Base-by-base conservation (phyloP, 2,888 invertebrate species). In the Parnassius glacialis region DNA sequence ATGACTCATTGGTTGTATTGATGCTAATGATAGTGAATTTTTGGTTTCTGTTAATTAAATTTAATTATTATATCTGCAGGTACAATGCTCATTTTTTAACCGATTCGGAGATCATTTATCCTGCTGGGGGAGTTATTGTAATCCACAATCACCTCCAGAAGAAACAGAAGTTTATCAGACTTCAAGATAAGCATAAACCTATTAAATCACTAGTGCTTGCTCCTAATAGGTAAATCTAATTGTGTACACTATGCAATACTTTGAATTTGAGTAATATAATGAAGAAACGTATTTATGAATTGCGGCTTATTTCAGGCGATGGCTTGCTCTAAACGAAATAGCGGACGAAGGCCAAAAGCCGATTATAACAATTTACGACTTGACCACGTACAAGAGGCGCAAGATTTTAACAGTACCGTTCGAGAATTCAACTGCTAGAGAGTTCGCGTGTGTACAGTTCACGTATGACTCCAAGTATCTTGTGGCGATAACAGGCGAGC, bases 401-500 rank as follows among this genome's bases (percentile, higher is more conserved):
- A 95, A 95, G 69, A 90, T 93, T 34, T 83, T 95, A 56, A 93
- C 94, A 0, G 90, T 95, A 12, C 95, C 95, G 0, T 92, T 93
- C 57, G 88, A 89, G 62, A 93, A 93, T 54, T 87, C 92, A 0
- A 85, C 91, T 3, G 93, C 95, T 0, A 92, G 86, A 61, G 94
- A 94, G 74, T 95, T 95, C 76, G 94, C 94, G 11, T 94, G 94
- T 62, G 86, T 97, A 1, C 93, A 94, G 42, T 97, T 98, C 74
- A 95, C 96, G 0, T 94, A 92, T 65, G 98, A 98, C 80, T 96
- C 95, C 2, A 96, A 96, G 78, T 95, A 95, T 68, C 80, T 98
- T 11, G 94, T 95, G 1, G 94, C 95, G 0, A 94, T 98, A 43
- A 96, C 96, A 0, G 96, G 96, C 2, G 95, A 95, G 65, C 97